Percentiles rank a stretch among this genome's conserved stretches.
Conservation (phyloP, 1,140 invertebrate genomes). For the Wiebesia pumilae region DNA sequence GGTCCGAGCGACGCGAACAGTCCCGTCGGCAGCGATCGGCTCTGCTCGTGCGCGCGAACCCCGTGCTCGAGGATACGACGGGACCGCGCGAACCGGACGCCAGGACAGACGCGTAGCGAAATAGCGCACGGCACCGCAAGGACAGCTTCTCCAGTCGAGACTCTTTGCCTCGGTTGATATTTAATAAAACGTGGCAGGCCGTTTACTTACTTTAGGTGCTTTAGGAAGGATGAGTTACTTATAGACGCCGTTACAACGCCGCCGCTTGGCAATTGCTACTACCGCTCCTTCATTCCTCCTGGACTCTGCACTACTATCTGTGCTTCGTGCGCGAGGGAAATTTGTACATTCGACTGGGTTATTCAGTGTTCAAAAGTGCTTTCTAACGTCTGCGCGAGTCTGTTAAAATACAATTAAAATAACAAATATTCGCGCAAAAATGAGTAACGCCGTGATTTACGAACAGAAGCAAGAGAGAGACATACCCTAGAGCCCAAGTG, state of each 20-base stretch:
- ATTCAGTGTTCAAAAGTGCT: no score
- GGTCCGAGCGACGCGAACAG: background rate
- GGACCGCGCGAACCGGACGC: background rate
- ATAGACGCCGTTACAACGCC: background rate
- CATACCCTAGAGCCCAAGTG: background rate
- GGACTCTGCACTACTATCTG: no score
- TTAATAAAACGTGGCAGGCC: background rate
- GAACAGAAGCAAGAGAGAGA: background rate
- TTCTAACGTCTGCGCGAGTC: background rate
- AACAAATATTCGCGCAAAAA: no score
- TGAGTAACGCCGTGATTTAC: no score
- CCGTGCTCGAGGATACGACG: background rate
- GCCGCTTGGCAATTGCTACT: background rate
- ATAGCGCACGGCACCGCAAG: background rate
- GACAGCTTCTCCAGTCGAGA: background rate
- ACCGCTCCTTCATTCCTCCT: background rate
- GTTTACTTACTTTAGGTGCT: background rate
- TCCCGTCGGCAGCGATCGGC: background rate
- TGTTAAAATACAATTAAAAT: background rate
- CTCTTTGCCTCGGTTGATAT: background rate
- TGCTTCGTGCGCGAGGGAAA: background rate
- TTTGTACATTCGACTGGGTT: no score
- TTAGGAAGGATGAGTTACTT: constrained; percentile 2
- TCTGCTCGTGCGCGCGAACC: background rate
- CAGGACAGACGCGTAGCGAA: background rate